Base-by-base conservation (phyloP, 2,113 vertebrate species). In the Tyrannus savana region DNA sequence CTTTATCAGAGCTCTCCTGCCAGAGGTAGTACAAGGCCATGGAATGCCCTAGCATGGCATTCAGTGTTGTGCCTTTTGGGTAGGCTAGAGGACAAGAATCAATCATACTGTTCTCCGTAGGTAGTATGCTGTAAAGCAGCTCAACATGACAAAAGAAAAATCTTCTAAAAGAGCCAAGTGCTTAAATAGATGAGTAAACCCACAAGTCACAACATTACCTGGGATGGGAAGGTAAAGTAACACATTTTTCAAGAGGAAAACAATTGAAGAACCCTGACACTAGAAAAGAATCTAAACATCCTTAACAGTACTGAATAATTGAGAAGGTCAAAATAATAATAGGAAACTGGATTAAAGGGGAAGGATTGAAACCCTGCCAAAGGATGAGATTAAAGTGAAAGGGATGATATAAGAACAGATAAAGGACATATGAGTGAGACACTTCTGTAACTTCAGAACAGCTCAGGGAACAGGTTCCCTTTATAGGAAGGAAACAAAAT, bases 351-450 rank as follows among this genome's bases (percentile, higher is more conserved):
- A 88, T 93, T 94, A 86, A 93, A 49, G 52, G 14, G 4, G 22
- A 33, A 62, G 72, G 75, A 88, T 90, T 94, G 72, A 91, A 93
- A 84, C 39, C 11, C 7, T 86, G 59, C 15, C 9, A 15, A 63
- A 94, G 30, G 30, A 86, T 47, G 56, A 71, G 59, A 95, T 88
- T 71, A 78, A 91, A 91, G 24, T 80, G 37, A 91, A 81, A 80
- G 67, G 63, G 92, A 13, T 76, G 78, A 30, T 56, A 5, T 10
- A 62, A 84, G 60, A 94, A 46, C 31, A 24, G 22, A 22, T 30
- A 56, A 80, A 81, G 59, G 59, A 44, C 63, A 31, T 33, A 12
- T 7, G 21, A 74, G 58, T 0, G 0, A 93, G 68, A 81, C 1
- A 10, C 3, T 73, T 76, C 13, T 7, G 5, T 58, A 90, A 60